phyloP scores from a whole-genome alignment of 2,113 vertebrate genomes.

The Sander vitreus region DNA sequence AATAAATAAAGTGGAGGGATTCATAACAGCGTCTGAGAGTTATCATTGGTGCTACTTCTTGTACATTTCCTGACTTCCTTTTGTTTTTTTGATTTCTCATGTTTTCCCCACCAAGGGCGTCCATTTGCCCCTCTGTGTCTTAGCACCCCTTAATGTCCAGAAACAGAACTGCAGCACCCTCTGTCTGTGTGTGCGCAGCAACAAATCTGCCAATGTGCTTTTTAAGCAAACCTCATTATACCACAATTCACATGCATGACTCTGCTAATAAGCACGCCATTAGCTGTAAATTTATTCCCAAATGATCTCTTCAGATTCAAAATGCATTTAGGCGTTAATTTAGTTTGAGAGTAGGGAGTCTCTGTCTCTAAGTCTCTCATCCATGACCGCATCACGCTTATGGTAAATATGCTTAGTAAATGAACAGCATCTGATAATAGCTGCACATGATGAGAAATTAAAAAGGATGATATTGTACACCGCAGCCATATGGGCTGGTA shows the following conservation, averaged over 20 bases:
- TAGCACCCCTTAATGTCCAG: constrained; percentile 77
- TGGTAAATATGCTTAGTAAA: constrained; percentile 55
- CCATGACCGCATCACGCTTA: constrained; percentile 49
- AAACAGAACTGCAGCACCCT: constrained; percentile 64
- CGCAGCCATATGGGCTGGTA: constrained; percentile 56
- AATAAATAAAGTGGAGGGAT: constrained; percentile 77
- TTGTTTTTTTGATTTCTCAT: neutral
- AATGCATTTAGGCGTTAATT: constrained; percentile 61
- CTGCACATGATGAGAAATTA: constrained; percentile 51
- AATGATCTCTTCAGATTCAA: constrained; percentile 56
- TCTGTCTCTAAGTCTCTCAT: constrained; percentile 24
- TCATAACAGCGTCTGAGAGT: constrained; percentile 40
- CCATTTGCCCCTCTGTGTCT: constrained; percentile 68
- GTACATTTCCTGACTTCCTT: neutral
- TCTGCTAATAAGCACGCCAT: constrained; percentile 51
- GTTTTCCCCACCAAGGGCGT: neutral
- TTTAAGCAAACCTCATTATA: constrained; percentile 29
- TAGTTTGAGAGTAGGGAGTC: constrained; percentile 34
- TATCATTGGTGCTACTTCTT: neutral
- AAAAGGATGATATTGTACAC: constrained; percentile 39
- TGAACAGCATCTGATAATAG: constrained; percentile 55
- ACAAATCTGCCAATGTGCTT: neutral
- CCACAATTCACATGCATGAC: constrained; percentile 36
- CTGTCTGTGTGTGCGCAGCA: neutral
- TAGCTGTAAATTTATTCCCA: constrained; percentile 50